A percentile compares a stretch with the other conserved stretches of the same genome.
Conservation (phyloP, 2,797 vertebrate species). For the Brachyrhaphis roseni region DNA sequence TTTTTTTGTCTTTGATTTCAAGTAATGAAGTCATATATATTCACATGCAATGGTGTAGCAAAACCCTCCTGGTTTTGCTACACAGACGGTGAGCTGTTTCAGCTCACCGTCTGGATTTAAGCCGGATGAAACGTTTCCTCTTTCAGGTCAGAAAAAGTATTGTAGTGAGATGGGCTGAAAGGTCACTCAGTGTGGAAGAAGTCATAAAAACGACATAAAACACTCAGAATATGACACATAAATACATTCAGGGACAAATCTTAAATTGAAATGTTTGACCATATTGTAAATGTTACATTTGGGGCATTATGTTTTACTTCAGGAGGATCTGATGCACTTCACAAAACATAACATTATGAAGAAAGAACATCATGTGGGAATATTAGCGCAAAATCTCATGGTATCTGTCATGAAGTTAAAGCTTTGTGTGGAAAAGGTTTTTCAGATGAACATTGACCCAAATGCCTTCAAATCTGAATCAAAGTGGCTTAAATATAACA, state of each 20-base stretch:
- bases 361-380: neutral
- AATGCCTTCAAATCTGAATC: neutral
- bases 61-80: too few relatives aligned
- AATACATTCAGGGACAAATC: neutral
- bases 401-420: neutral
- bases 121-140: neutral
- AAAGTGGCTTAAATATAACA: neutral
- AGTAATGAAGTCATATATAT: neutral
- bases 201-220: neutral
- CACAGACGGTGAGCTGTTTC: too few relatives aligned
- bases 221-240: neutral
- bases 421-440: neutral
- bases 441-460: neutral
- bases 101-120: too few relatives aligned
- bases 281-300: neutral
- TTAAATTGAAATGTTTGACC: neutral
- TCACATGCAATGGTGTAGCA: neutral
- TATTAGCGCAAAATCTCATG: neutral
- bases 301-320: neutral
- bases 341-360: neutral
- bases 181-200: neutral
- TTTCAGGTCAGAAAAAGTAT: neutral
- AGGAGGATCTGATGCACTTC: neutral
- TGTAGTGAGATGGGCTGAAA: neutral
- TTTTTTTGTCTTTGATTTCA: constrained; percentile 14